These are phyloP conservation scores for Drosophila biarmipes DNA, from an alignment of 1,140 invertebrate genomes.

Conservation along the genomic window DNA sequence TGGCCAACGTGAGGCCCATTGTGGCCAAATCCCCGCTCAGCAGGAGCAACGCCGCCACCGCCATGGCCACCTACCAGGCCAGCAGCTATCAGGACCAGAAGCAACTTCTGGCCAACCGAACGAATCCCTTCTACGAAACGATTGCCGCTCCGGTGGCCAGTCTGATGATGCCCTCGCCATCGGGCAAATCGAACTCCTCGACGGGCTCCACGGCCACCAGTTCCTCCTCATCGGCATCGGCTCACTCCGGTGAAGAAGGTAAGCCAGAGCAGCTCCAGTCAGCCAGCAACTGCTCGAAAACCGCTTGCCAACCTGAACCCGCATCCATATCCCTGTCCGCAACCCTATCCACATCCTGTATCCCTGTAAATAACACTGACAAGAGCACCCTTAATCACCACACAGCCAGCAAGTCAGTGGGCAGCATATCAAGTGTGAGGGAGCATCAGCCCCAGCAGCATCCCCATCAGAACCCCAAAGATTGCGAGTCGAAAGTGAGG, in stretches of 20 bases:
- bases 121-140: conserved; percentile 79
- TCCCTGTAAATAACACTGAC: conserved; percentile 72
- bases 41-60: conserved; percentile 31
- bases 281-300: conserved; percentile 25
- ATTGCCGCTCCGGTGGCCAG: conserved; percentile 32
- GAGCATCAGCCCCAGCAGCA: conserved; percentile 28
- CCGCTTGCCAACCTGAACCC: conserved; percentile 13
- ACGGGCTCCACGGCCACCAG: conserved; percentile 79
- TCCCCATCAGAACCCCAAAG: conserved; percentile 35
- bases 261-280: conserved; percentile 51
- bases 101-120: conserved; percentile 73
- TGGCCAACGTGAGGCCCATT: conserved; percentile 83
- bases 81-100: conserved; percentile 71
- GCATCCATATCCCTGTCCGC: conserved; percentile 2
- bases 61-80: conserved; percentile 51
- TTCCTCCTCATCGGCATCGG: conserved; percentile 69
- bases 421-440: conserved; percentile 77
- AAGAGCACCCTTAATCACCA: conserved; percentile 42
- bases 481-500: conserved; percentile 58
- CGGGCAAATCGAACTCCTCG: conserved; percentile 79
- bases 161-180: conserved; percentile 78
- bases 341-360: conserved; percentile 23
- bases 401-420: conserved; percentile 67
- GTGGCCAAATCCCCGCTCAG: conserved; percentile 62
- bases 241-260: conserved; percentile 78